Evolutionary conservation across 35 echinoderm and acorn worm genomes (phyloP).

Genomic region (Apostichopus japonicus): DNA sequence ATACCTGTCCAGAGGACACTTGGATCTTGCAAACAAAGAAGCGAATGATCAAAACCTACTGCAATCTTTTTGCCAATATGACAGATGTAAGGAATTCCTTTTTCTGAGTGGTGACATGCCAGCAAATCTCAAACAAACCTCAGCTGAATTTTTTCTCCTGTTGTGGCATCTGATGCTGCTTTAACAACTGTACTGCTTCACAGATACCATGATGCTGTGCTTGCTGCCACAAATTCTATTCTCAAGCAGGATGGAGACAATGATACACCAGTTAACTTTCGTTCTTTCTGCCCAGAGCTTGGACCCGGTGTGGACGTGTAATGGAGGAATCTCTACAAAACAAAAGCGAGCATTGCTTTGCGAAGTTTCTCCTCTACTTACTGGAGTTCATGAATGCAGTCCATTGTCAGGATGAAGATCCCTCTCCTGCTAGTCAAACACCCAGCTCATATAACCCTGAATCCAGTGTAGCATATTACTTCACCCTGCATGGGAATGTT

Average conservation of each 20-base stretch:
- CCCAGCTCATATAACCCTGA: constrained; percentile 26
- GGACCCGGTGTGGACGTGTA: too few relatives aligned
- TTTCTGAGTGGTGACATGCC: constrained; percentile 13
- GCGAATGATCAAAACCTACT: constrained; percentile 11
- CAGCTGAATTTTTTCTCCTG: constrained; percentile 7
- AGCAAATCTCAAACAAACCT: neutral
- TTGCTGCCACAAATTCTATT: neutral
- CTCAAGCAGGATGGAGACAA: neutral
- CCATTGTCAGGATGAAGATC: constrained; percentile 8
- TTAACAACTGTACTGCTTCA: constrained; percentile 6
- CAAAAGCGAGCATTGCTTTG: neutral
- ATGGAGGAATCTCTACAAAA: neutral
- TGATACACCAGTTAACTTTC: neutral
- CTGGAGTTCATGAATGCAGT: neutral
- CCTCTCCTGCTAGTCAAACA: neutral
- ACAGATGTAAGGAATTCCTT: constrained; percentile 23
- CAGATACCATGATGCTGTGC: constrained; percentile 9
- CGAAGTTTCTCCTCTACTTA: constrained; percentile 26
- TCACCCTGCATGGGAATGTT: constrained; percentile 20
- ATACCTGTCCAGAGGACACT: neutral
- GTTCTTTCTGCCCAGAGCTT: constrained; percentile 22
- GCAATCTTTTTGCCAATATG: neutral
- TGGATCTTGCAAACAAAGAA: constrained; percentile 3
- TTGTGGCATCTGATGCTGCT: constrained; percentile 33
- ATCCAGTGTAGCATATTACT: constrained; percentile 24